These are phyloP conservation scores for Fissipunctia ypsillon DNA, from an alignment of 2,888 invertebrate genomes.

Conservation along the genomic window DNA sequence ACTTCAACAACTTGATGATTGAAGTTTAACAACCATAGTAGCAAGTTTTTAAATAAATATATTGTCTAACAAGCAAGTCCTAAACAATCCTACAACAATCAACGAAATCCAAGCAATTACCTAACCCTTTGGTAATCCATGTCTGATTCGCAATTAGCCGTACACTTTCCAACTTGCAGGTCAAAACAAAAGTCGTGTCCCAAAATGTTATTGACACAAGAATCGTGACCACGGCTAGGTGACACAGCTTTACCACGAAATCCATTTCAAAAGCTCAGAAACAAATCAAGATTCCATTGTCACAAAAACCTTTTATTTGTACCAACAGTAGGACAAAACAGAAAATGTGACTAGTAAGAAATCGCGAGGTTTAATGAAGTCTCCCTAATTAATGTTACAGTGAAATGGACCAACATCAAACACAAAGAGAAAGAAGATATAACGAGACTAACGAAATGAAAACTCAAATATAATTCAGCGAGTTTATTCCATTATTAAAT, in stretches of 20 bases:
- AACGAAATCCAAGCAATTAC: slow-evolving; percentile 30
- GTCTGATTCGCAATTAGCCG: slow-evolving; percentile 53
- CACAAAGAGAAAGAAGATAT: slow-evolving; percentile 68
- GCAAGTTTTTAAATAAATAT: slow-evolving; percentile 44
- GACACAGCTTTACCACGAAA: slow-evolving; percentile 39
- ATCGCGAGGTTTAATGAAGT: slow-evolving; percentile 66
- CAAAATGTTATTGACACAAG: slow-evolving; percentile 40
- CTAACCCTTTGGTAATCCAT: slow-evolving; percentile 54
- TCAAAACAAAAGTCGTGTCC: slow-evolving; percentile 31
- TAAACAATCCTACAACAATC: slow-evolving; percentile 46
- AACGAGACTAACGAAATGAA: slow-evolving; percentile 74
- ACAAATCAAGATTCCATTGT: slow-evolving; percentile 56
- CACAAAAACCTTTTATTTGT: slow-evolving; percentile 54
- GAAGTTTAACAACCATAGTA: slow-evolving; percentile 28
- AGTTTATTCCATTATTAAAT: slow-evolving; percentile 88
- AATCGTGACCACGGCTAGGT: slow-evolving; percentile 37
- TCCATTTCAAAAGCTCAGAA: slow-evolving; percentile 44
- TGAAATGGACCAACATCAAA: slow-evolving; percentile 64
- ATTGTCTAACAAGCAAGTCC: slow-evolving; percentile 23
- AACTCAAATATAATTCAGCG: slow-evolving; percentile 82
- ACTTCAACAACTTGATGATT: slow-evolving; percentile 10
- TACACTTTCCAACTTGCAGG: slow-evolving; percentile 47
- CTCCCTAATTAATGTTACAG: slow-evolving; percentile 68
- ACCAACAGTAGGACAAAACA: slow-evolving; percentile 58
- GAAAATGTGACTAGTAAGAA: slow-evolving; percentile 62